phyloP scores from a whole-genome alignment of 1,140 invertebrate species.

The Drosophila nigromelanica region DNA sequence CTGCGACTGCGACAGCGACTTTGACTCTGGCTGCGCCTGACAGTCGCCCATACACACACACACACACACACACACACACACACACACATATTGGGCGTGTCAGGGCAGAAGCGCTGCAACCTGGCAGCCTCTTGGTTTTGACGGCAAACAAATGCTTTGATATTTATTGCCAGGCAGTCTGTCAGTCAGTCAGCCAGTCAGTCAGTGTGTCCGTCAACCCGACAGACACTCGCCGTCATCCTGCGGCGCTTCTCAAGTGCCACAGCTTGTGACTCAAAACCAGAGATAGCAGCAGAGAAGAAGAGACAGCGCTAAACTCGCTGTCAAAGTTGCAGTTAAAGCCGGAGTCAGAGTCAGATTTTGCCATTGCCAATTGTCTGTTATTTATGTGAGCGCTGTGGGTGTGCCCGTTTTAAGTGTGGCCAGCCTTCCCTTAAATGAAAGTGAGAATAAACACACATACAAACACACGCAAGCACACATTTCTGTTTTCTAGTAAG shows the following conservation, averaged over 20 bases:
- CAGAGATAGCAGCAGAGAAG: not conserved
- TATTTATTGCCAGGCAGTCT: constrained; percentile 67
- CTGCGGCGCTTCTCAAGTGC: not conserved
- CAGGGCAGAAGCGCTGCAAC: constrained; percentile 23
- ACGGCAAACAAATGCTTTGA: constrained; percentile 81
- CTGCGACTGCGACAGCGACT: constrained; percentile 47
- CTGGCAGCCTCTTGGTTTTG: constrained; percentile 68
- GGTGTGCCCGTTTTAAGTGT: constrained; percentile 34
- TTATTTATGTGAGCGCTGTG: constrained; percentile 14
- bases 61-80: constrained; percentile 14
- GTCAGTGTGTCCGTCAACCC: not conserved
- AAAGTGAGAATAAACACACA: not conserved
- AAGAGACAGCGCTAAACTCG: not conserved
- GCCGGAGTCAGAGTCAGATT: constrained; percentile 3
- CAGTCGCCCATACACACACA: constrained; percentile 19
- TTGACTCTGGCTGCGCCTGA: constrained; percentile 32
- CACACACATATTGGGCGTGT: constrained; percentile 53
- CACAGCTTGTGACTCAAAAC: not conserved
- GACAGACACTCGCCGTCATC: constrained; percentile 21
- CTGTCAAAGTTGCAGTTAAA: constrained; percentile 1
- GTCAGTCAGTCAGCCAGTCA: constrained; percentile 22
- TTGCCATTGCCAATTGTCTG: constrained; percentile 6
- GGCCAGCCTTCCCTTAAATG: constrained; percentile 4
- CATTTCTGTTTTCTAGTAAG: too few relatives aligned
- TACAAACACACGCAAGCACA: not conserved